Base-by-base conservation (phyloP, 2,888 invertebrate species). In the Sepiola atlantica region DNA sequence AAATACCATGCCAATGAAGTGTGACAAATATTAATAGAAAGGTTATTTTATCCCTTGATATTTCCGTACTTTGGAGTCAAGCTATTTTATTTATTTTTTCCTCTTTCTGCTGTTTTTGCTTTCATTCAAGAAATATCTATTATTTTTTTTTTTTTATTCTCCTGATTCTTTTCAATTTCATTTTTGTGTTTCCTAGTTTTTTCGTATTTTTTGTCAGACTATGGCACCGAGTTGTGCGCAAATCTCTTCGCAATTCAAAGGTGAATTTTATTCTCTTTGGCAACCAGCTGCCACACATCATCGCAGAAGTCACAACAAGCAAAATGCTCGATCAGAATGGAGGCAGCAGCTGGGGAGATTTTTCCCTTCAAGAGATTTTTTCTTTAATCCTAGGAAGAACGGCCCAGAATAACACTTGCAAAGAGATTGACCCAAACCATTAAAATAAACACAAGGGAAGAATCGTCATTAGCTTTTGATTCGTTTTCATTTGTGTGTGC, bases 221-320 rank as follows among this genome's bases (percentile, higher is more conserved):
- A 24, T 8, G n/a, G 77, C 77, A 77, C n/a, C 16, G 16, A n/a
- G 77, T 77, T 16, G 32, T 32, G n/a, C n/a, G 77, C 77, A 77
- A 77, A 77, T 77, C 77, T 77, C 77, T 18, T 77, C n/a, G 32
- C 77, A 77, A 77, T n/a, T 77, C 77, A 77, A 77, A 77, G 77
- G 77, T 32, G n/a, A 77, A 77, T 77, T 77, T 77, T 77, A 77
- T 77, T 77, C 77, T 77, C 77, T 77, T 77, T 77, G 77, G 77
- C n/a, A 0, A 77, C n/a, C 77, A 77, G 77, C 77, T 77, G 77
- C 77, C 8, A 8, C 77, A 77, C 77, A n/a, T 77, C n/a, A 77
- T 77, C 77, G 32, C 77, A 77, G 77, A 77, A 1, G 32, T 77
- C 18, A 32, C 77, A 77, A 77, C 77, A 77, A 77, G 77, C 77